Base-by-base conservation (phyloP, 2,113 vertebrate genomes). In the Erinaceus europaeus region DNA sequence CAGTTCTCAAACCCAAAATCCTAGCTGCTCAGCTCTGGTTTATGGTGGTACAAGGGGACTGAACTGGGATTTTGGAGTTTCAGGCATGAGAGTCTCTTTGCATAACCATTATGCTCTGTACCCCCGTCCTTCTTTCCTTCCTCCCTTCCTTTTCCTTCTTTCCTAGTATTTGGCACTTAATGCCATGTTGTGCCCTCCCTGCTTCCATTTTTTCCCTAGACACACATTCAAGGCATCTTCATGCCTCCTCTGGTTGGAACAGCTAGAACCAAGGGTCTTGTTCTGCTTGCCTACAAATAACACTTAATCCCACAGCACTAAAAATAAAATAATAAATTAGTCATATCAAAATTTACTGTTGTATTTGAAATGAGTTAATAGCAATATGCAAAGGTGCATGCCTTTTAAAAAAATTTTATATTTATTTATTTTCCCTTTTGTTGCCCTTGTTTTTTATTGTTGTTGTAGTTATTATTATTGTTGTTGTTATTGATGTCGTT, bases 301-400 rank as follows among this genome's bases (percentile, higher is more conserved):
- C 17, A 29, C 62, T 75, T 57, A 61, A 48, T 18, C 59, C 75
- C 23, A 27, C 9, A 78, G 36, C 9, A 46, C n/a, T n/a, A n/a
- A n/a, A n/a, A n/a, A n/a, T n/a, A n/a, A n/a, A n/a, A n/a, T n/a
- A n/a, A n/a, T n/a, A n/a, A n/a, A n/a, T n/a, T n/a, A n/a, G n/a
- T n/a, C 4, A 4, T 64, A 32, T 53, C 18, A 9, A 44, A 88
- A n/a, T 34, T 34, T 20, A 74, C 17, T 12, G 23, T 21, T 52
- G 13, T 61, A 59, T 74, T 68, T 59, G 59, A 89, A 57, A 69
- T 32, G 18, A 44, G 42, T 62, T 40, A 36, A 55, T n/a, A 76
- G 18, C 11, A 27, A 46, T 10, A 62, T 32, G 42, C 46, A 82
- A 52, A 23, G 44, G n/a, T 67, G 5, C 1, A 3, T 6, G 3